A percentile compares a stretch with the other conserved stretches of the same genome.
Conservation (phyloP, 2,797 vertebrate species). For the Pangasius djambal region DNA sequence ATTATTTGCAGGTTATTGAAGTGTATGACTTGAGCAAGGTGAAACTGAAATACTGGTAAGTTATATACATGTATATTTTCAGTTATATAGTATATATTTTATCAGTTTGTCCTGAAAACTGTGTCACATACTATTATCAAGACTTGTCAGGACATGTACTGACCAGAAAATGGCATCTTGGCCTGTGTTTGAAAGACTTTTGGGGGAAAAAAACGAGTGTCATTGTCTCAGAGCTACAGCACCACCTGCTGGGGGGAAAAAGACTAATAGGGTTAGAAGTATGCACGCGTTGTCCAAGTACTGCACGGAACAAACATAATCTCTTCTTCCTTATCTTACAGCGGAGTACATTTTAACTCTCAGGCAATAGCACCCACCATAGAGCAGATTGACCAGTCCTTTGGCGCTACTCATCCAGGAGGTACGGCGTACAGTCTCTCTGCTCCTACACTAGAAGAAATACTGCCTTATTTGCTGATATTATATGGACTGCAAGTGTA, state of each 20-base stretch:
- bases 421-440: conserved; percentile 72
- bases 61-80: conserved; percentile 43
- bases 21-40: conserved; percentile 99
- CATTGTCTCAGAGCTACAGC: not conserved
- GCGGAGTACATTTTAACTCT: conserved; percentile 99
- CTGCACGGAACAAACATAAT: not conserved
- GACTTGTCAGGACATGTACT: not conserved
- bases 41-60: conserved; percentile 99
- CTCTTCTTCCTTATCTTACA: conserved; percentile 73
- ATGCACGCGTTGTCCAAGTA: not conserved
- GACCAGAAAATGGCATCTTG: not conserved
- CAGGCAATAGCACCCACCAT: conserved; percentile 97
- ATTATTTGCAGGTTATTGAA: conserved; percentile 90
- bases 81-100: not conserved
- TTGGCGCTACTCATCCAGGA: conserved; percentile 98
- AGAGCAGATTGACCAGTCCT: conserved; percentile 99
- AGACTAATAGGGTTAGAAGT: not conserved
- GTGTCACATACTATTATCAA: not conserved
- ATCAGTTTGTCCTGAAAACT: not conserved
- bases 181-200: not conserved
- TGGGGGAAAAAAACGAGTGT: no score
- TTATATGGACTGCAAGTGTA: not conserved
- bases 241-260: not conserved
- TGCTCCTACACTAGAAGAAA: not conserved
- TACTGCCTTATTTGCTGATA: not conserved